Evolutionary conservation across 2,797 vertebrate species (phyloP).

Genomic region (Neostethus bicornis): DNA sequence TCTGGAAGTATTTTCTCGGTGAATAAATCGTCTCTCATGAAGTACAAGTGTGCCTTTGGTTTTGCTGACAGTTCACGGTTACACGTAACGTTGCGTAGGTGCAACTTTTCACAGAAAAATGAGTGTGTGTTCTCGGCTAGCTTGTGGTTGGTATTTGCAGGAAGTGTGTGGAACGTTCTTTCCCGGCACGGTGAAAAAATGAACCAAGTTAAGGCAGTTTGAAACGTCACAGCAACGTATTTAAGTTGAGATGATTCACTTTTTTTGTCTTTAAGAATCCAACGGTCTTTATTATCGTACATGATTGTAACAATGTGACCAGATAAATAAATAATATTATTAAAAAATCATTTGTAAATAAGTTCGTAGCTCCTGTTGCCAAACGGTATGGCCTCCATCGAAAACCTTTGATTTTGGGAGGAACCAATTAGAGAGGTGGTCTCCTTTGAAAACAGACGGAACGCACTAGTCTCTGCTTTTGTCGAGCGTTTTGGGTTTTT

Average conservation of each 20-base stretch:
- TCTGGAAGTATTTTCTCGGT: no score
- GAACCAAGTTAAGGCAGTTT: background rate
- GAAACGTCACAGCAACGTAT: background rate
- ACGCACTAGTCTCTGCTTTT: no score
- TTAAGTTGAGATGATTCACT: background rate
- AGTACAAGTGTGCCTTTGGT: background rate
- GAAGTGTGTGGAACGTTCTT: background rate
- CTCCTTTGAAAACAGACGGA: no score
- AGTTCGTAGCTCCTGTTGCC: no score
- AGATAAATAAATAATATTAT: no score
- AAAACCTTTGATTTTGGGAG: no score
- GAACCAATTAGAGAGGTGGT: no score
- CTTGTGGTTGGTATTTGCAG: constrained; percentile 7
- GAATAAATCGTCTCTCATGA: no score
- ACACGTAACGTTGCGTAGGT: constrained; percentile 13
- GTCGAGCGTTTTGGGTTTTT: no score
- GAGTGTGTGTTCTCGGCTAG: constrained; percentile 7
- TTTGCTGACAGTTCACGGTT: background rate
- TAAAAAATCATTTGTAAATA: no score
- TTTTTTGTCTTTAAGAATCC: background rate
- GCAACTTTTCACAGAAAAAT: constrained; percentile 32
- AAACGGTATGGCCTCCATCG: no score
- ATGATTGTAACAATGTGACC: no score
- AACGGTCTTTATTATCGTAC: background rate
- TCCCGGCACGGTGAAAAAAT: background rate